These are phyloP conservation scores for Dendroctonus ponderosae DNA, from an alignment of 1,140 invertebrate genomes.

Conservation along the genomic window DNA sequence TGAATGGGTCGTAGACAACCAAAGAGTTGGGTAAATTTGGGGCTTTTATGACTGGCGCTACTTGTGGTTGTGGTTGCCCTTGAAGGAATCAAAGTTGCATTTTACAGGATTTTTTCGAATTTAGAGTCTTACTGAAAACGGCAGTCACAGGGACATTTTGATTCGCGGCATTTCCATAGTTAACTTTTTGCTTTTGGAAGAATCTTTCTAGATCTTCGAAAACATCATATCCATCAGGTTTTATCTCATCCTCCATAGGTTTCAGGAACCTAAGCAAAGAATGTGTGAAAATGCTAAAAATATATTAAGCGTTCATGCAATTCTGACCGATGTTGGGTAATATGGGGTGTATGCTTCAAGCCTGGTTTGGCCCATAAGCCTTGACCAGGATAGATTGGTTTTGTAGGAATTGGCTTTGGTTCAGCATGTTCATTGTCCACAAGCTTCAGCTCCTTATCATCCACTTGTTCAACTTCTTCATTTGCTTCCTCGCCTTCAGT, in stretches of 20 bases:
- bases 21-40: conserved; percentile 17
- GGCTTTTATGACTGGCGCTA: not conserved
- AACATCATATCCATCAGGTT: conserved; percentile 44
- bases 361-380: conserved; percentile 54
- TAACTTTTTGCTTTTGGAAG: conserved; percentile 36
- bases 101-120: no score
- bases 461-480: not conserved
- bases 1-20: conserved; percentile 27
- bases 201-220: conserved; percentile 38
- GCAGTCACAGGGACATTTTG: not conserved
- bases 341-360: conserved; percentile 47
- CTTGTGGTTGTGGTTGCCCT: no score
- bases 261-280: conserved; percentile 13
- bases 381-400: conserved; percentile 54
- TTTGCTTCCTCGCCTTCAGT: not conserved
- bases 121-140: no score
- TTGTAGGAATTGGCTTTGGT: conserved; percentile 49
- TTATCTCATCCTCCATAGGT: conserved; percentile 31
- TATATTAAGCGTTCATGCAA: not conserved
- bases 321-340: conserved; percentile 36
- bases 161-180: conserved; percentile 24
- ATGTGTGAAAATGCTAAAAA: not conserved
- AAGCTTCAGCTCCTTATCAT: conserved; percentile 6
- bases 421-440: conserved; percentile 37
- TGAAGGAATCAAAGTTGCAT: no score